phyloP scores from a whole-genome alignment of 2,888 invertebrate genomes.

The Aspidiotus destructor region DNA sequence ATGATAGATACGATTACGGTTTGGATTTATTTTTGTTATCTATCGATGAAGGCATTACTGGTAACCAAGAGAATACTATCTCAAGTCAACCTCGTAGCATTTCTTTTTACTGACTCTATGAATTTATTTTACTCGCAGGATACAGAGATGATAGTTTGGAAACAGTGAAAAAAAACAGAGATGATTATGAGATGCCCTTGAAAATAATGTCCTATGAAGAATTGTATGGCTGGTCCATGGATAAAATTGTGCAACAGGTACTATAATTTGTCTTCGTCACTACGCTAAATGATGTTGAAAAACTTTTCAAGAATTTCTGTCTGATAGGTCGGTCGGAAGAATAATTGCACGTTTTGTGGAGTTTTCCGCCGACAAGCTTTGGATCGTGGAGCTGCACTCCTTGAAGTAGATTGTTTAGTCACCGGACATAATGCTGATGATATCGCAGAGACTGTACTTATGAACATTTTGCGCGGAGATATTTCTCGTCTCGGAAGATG shows the following conservation, averaged over 20 bases:
- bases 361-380: slow-evolving; percentile 92
- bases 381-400: slow-evolving; percentile 81
- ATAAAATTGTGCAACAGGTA: slow-evolving; percentile 84
- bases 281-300: too few relatives aligned
- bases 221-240: slow-evolving; percentile 99
- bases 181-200: slow-evolving; percentile 85
- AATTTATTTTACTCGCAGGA: slow-evolving; percentile 43
- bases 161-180: slow-evolving; percentile 88
- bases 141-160: slow-evolving; percentile 93
- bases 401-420: slow-evolving; percentile 84
- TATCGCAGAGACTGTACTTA: slow-evolving; percentile 94
- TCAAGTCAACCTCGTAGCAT: not conserved
- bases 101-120: not conserved
- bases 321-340: slow-evolving; percentile 63
- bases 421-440: slow-evolving; percentile 98
- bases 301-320: too few relatives aligned
- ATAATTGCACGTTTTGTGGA: slow-evolving; percentile 95
- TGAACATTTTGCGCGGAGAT: slow-evolving; percentile 96
- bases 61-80: slow-evolving; percentile 40
- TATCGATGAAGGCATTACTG: slow-evolving; percentile 96
- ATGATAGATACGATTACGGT: slow-evolving; percentile 81
- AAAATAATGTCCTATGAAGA: slow-evolving; percentile 95
- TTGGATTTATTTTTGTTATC: slow-evolving; percentile 82
- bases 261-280: not conserved
- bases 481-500: slow-evolving; percentile 86